Percentiles rank a stretch among this genome's conserved stretches.
phyloP scores from a whole-genome alignment of 1,140 invertebrate species.

The Drosophila bocki region DNA sequence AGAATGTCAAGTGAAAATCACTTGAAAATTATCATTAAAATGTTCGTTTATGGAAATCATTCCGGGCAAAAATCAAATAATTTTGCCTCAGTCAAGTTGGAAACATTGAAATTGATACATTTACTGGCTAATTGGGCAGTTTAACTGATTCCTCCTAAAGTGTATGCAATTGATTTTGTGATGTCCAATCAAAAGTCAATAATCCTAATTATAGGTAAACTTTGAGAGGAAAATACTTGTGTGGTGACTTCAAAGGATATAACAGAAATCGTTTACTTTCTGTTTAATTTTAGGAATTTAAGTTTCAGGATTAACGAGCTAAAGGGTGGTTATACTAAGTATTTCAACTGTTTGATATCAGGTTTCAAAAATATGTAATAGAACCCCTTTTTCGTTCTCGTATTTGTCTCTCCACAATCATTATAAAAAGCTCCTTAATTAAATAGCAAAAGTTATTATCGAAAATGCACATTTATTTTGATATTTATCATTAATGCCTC shows the following conservation, averaged over 20 bases:
- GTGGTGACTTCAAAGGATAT: background rate
- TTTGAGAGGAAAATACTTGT: background rate
- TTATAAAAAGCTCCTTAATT: conserved; percentile 15
- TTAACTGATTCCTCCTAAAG: background rate
- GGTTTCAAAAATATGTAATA: background rate
- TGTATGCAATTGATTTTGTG: background rate
- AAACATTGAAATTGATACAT: background rate
- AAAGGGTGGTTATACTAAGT: background rate
- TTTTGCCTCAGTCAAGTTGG: background rate
- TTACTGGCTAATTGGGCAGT: background rate
- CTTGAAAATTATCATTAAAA: conserved; percentile 7
- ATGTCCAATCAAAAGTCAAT: background rate
- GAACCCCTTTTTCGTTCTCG: background rate
- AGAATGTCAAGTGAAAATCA: conserved; percentile 1
- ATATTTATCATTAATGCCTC: conserved; percentile 21
- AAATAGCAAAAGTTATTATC: conserved; percentile 17
- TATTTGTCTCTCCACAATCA: background rate
- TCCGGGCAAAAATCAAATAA: background rate
- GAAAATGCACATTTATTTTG: conserved; percentile 21
- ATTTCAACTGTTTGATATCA: background rate
- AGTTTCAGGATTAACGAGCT: background rate
- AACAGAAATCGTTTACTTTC: background rate
- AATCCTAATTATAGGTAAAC: background rate
- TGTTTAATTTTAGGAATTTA: no score
- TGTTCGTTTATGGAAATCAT: background rate